Percentiles rank a stretch among this genome's conserved stretches.
phyloP scores from a whole-genome alignment of 2,113 vertebrate genomes.

The Carassius carassius region DNA sequence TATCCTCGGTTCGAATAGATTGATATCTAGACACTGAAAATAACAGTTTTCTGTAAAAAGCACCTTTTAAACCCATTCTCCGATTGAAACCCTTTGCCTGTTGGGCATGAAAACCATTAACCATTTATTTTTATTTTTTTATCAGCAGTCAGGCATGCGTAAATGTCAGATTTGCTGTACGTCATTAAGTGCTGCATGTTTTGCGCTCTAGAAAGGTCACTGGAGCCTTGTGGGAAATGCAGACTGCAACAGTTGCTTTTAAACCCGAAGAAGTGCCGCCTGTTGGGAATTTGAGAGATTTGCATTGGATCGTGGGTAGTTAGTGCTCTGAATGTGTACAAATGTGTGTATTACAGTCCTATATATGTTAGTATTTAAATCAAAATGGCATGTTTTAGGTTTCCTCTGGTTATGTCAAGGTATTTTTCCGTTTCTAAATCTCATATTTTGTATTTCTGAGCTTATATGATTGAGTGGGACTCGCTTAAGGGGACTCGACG shows the following conservation, averaged over 20 bases:
- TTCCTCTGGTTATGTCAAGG: constrained; percentile 2
- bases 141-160: constrained; percentile 54
- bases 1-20: not conserved
- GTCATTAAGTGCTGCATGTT: constrained; percentile 66
- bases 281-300: not conserved
- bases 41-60: not conserved
- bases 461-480: not conserved
- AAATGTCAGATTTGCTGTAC: constrained; percentile 75
- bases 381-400: not conserved
- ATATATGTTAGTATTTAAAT: not conserved
- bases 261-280: not conserved
- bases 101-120: constrained; percentile 55
- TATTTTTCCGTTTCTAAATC: not conserved
- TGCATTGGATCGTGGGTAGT: not conserved
- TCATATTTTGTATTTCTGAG: not conserved
- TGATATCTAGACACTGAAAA: not conserved
- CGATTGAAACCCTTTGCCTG: constrained; percentile 1
- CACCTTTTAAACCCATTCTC: not conserved
- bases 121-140: constrained; percentile 46
- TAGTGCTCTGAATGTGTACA: not conserved
- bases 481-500: constrained; percentile 51
- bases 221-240: constrained; percentile 58
- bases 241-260: constrained; percentile 31
- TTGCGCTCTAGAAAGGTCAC: constrained; percentile 73
- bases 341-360: not conserved